Evolutionary conservation across 2,113 vertebrate genomes (phyloP).

Genomic region (Aleadryas rufinucha): DNA sequence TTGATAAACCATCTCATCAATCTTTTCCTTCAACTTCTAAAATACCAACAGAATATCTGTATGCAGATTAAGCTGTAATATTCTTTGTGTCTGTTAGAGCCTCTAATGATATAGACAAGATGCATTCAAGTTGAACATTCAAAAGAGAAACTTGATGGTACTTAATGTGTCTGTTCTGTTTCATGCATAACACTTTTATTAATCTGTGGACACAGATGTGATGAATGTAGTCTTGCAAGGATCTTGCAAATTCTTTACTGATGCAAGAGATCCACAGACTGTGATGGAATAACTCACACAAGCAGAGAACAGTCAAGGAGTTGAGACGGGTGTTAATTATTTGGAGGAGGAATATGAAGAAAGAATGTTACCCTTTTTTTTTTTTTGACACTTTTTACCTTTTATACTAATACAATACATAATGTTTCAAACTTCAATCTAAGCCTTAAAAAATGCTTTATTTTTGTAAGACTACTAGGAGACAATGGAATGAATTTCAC

Average conservation of each 20-base stretch:
- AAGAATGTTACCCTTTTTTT: neutral
- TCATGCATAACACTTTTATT: neutral
- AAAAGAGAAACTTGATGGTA: neutral
- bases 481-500: neutral
- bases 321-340: neutral
- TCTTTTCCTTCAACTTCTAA: slow-evolving; percentile 35
- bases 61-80: neutral
- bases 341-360: neutral
- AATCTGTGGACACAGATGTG: neutral
- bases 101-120: neutral
- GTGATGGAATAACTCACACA: neutral
- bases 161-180: neutral
- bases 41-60: neutral
- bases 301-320: neutral
- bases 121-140: neutral
- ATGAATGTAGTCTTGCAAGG: neutral
- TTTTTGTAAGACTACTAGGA: neutral
- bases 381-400: neutral
- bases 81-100: neutral
- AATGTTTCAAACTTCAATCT: neutral
- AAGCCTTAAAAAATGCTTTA: neutral
- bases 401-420: neutral
- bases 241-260: neutral
- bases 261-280: neutral
- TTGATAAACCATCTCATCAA: slow-evolving; percentile 42